These are phyloP conservation scores for Tridacna crocea DNA, from an alignment of 2,888 invertebrate species.

Conservation along the genomic window DNA sequence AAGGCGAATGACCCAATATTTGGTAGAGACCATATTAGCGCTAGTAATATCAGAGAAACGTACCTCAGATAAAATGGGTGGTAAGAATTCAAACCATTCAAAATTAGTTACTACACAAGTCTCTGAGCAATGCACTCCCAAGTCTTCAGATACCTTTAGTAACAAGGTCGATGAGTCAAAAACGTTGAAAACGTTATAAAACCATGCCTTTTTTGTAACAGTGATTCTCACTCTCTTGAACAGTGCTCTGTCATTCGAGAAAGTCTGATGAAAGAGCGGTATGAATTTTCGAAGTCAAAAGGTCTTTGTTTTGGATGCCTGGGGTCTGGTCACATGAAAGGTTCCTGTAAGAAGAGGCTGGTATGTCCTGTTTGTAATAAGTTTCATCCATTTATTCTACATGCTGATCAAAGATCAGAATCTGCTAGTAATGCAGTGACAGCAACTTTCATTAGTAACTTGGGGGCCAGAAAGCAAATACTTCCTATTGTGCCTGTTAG, in stretches of 20 bases:
- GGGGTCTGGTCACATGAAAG: neutral
- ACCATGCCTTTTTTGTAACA: constrained; percentile 4
- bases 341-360: neutral
- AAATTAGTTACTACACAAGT: too few species aligned
- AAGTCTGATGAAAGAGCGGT: constrained; percentile 25
- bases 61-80: neutral
- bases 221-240: neutral
- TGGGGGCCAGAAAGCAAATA: constrained; percentile 19
- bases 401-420: neutral
- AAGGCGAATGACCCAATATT: constrained; percentile 6
- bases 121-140: neutral
- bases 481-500: constrained; percentile 78
- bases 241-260: neutral
- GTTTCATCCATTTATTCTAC: neutral
- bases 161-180: neutral
- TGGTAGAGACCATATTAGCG: neutral
- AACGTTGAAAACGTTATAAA: neutral
- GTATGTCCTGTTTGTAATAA: neutral
- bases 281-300: constrained; percentile 26
- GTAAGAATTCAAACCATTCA: neutral
- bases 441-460: neutral
- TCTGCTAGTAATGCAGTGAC: neutral
- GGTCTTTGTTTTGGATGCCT: constrained; percentile 35
- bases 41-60: neutral
- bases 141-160: neutral